phyloP scores from a whole-genome alignment of 2,797 vertebrate genomes.

The Syndactyla subalaris region DNA sequence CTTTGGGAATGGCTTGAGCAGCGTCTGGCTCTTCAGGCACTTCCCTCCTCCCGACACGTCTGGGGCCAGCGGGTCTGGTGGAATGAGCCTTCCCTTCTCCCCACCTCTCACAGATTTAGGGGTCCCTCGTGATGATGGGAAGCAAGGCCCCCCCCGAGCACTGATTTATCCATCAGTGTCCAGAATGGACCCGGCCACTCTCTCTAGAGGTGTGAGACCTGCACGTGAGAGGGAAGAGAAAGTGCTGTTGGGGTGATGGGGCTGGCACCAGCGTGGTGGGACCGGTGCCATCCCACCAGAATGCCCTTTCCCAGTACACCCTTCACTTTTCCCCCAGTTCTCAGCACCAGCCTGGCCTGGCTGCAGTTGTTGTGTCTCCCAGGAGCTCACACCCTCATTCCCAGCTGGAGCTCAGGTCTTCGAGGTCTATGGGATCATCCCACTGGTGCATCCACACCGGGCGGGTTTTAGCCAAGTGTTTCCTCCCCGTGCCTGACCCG shows the following conservation, averaged over 20 bases:
- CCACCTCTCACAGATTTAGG: rapidly evolving
- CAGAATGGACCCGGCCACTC: rapidly evolving
- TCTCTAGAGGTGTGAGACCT: rapidly evolving
- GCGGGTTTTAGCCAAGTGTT: rapidly evolving
- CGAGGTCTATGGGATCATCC: background rate
- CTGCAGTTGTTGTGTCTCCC: background rate
- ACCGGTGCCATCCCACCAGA: background rate
- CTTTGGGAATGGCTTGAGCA: background rate
- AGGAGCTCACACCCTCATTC: rapidly evolving
- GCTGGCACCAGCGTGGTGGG: rapidly evolving
- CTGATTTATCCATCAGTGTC: rapidly evolving
- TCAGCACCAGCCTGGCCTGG: rapidly evolving
- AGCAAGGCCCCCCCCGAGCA: rapidly evolving
- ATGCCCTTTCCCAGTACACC: background rate
- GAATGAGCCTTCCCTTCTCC: background rate
- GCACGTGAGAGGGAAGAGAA: background rate
- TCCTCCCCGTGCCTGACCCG: background rate
- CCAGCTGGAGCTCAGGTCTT: rapidly evolving
- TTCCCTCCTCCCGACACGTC: background rate
- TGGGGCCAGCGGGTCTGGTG: background rate
- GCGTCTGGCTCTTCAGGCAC: background rate
- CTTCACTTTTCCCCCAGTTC: background rate
- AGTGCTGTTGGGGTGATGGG: rapidly evolving
- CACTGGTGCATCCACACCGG: rapidly evolving
- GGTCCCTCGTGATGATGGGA: rapidly evolving